Evolutionary conservation across 2,113 vertebrate genomes (phyloP).

Genomic region (Mastomys coucha): DNA sequence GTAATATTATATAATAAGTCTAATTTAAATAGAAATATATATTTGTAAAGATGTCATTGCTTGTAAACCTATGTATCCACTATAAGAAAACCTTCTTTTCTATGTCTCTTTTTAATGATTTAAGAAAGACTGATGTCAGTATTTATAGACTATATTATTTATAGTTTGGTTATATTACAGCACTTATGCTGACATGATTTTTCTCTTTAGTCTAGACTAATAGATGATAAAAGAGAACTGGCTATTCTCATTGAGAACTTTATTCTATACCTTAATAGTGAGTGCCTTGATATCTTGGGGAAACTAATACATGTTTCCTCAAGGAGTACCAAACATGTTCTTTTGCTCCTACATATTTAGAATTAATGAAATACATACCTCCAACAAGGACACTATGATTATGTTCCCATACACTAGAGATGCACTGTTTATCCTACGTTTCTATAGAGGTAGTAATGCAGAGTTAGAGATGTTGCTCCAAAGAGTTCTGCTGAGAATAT

Average conservation of each 20-base stretch:
- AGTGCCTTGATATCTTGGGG: not conserved
- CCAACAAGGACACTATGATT: not conserved
- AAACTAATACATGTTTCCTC: constrained; percentile 4
- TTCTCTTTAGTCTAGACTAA: constrained; percentile 36
- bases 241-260: not conserved
- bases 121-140: not conserved
- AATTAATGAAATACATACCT: constrained; percentile 42
- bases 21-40: not conserved
- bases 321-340: not conserved
- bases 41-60: not conserved
- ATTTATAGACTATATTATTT: not conserved
- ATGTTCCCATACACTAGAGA: not conserved
- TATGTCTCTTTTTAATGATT: not conserved
- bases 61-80: not conserved
- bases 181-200: not conserved
- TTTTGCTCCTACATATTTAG: constrained; percentile 23
- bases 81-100: not conserved
- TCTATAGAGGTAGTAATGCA: not conserved
- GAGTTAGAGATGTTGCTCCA: not conserved
- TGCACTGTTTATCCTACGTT: not conserved
- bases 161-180: not conserved
- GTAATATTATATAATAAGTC: not conserved
- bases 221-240: not conserved
- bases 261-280: constrained; percentile 25
- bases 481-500: constrained; percentile 52